A percentile compares a stretch with the other conserved stretches of the same genome.
Evolutionary conservation across 1,140 invertebrate species (phyloP).

Genomic region (Brachionus asplanchnoidis): DNA sequence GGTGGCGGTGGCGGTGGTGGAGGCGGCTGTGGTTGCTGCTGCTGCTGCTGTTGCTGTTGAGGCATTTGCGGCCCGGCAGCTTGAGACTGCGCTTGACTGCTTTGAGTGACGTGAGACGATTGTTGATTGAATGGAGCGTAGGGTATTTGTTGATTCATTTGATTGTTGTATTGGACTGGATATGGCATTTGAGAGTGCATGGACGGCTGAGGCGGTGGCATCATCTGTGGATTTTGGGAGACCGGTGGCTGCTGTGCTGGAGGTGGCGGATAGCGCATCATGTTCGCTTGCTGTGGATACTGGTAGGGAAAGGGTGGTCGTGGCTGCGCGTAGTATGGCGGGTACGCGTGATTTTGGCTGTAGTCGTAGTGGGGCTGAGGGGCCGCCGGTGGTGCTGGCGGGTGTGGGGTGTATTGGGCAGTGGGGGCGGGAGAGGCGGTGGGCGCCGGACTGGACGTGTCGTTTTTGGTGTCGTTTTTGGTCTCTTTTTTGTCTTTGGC

Average conservation of each 20-base stretch:
- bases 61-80: conserved; percentile 37
- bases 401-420: background rate
- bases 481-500: conserved; percentile 47
- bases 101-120: background rate
- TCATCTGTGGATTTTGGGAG: conserved; percentile 43
- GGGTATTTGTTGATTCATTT: conserved; percentile 42
- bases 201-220: conserved; percentile 59
- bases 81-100: background rate
- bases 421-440: background rate
- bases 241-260: conserved; percentile 47
- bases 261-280: conserved; percentile 44
- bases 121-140: conserved; percentile 40
- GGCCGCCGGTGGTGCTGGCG: background rate
- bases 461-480: background rate
- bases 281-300: conserved; percentile 44
- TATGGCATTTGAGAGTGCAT: conserved; percentile 42
- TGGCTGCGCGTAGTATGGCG: conserved; percentile 53
- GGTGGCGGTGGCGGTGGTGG: background rate
- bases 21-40: background rate
- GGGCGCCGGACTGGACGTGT: background rate
- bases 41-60: conserved; percentile 12
- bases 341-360: conserved; percentile 44
- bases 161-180: conserved; percentile 37
- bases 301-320: conserved; percentile 48
- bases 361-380: background rate